A percentile compares a stretch with the other conserved stretches of the same genome.
Evolutionary conservation across 2,888 invertebrate species (phyloP).

Genomic region (Allolobophora icterica): DNA sequence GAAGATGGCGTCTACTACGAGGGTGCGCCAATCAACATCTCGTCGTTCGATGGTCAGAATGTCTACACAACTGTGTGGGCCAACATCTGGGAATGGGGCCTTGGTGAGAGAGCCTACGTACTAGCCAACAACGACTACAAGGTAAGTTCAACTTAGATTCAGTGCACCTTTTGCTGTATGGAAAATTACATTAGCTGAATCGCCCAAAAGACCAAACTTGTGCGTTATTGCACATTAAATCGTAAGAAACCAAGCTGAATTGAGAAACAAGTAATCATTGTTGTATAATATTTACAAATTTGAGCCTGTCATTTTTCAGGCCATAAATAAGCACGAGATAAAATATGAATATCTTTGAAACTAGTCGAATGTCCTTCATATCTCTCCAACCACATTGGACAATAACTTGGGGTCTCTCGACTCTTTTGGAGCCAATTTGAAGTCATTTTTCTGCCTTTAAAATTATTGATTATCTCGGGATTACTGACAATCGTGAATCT

Average conservation of each 20-base stretch:
- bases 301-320: neutral
- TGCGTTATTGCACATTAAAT: too few species aligned
- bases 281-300: neutral
- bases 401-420: neutral
- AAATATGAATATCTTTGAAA: neutral
- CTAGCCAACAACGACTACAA: constrained; percentile 59
- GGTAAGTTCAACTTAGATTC: constrained; percentile 48
- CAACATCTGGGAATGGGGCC: constrained; percentile 61
- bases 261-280: too few species aligned
- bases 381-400: neutral
- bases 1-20: constrained; percentile 54
- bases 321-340: neutral
- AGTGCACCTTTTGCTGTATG: neutral
- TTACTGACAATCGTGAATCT: neutral
- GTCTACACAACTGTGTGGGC: constrained; percentile 58
- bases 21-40: constrained; percentile 30
- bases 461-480: neutral
- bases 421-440: neutral
- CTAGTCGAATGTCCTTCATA: neutral
- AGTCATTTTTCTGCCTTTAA: neutral
- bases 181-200: neutral
- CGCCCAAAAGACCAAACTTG: neutral
- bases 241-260: too few species aligned
- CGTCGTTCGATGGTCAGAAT: constrained; percentile 43
- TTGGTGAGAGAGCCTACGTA: constrained; percentile 55